A percentile compares a stretch with the other conserved stretches of the same genome.
phyloP scores from a whole-genome alignment of 1,140 invertebrate species.

The Euborellia annulipes region DNA sequence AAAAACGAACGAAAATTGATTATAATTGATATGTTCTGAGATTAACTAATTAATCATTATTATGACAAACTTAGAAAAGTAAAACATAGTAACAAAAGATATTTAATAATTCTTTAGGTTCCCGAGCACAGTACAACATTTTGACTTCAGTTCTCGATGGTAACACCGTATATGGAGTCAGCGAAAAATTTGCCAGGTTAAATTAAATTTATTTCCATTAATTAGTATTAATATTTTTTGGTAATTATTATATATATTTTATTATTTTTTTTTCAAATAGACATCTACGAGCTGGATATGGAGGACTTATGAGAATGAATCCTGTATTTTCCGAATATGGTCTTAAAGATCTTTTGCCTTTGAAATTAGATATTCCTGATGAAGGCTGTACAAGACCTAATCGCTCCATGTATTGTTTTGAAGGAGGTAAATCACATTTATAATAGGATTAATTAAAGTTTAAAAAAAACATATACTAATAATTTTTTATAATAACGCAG shows the following conservation, averaged over 20 bases:
- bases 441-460: no score
- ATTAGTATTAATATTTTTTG: not conserved
- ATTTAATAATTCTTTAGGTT: no score
- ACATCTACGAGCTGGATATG: slow-evolving; percentile 59
- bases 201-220: no score
- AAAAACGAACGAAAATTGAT: no score
- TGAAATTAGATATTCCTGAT: slow-evolving; percentile 81
- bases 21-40: no score
- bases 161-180: slow-evolving; percentile 73
- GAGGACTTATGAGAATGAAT: slow-evolving; percentile 69
- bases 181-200: slow-evolving; percentile 57
- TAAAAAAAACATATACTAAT: no score
- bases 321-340: slow-evolving; percentile 76
- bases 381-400: slow-evolving; percentile 84
- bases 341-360: slow-evolving; percentile 70
- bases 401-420: slow-evolving; percentile 78
- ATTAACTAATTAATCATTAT: no score
- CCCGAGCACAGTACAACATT: slow-evolving; percentile 64
- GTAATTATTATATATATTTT: not conserved
- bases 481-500: no score
- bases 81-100: no score
- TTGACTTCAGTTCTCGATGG: slow-evolving; percentile 66
- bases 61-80: no score
- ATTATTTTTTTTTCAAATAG: slow-evolving; percentile 25
- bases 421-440: no score